A percentile compares a stretch with the other conserved stretches of the same genome.
phyloP scores from a whole-genome alignment of 1,140 invertebrate species.

The honey bee (Apis mellifera) region Amel_HAv3.1 CM009932.2:12681001-12681500 shows the following conservation, averaged over 20 bases:
- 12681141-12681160: too few species aligned
- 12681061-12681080: not conserved
- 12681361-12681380: not conserved
- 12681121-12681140: too few species aligned
- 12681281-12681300: not conserved
- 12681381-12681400: not conserved
- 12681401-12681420: not conserved
- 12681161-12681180: too few species aligned
- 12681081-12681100: not conserved
- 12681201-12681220: not conserved
- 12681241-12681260: not conserved
- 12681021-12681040: not conserved
- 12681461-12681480: not conserved
- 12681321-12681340: not conserved
- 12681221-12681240: not conserved
- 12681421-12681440: not conserved
- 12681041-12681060: constrained; percentile 6
- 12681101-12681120: not conserved
- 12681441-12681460: not conserved
- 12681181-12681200: not conserved
- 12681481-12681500: not conserved
- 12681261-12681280: not conserved
- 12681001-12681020: not conserved
- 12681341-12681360: not conserved
- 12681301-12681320: not conserved